Base-by-base conservation (phyloP, 2,888 invertebrate genomes). In the Rhamnusium bicolor region DNA sequence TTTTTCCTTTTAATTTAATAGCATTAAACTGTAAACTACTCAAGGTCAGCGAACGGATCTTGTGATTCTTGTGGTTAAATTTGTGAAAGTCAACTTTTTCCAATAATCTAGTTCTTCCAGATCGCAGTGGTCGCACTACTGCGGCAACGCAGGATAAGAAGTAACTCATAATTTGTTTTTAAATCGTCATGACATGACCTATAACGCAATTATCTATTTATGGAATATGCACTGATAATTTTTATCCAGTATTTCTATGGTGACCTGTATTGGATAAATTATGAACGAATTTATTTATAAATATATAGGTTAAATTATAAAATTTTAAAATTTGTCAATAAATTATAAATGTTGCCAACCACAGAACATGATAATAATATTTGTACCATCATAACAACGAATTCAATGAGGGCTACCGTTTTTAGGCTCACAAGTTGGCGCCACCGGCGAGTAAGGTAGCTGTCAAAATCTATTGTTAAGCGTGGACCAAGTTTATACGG, bases 1-100 rank as follows among this genome's bases (percentile, higher is more conserved):
- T 82, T 73, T 80, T 82, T 46, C 66, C 69, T 69, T 76, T 74
- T 24, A 66, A 19, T 76, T 76, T 77, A 60, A 73, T 58, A 51
- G 71, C 69, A 69, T 75, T 63, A 27, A 72, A 65, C 49, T 69
- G 74, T 32, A 56, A 62, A 63, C 46, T 60, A 60, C 24, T 76
- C 79, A 79, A 78, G 76, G 80, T 66, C 62, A 76, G 49, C 10
- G 53, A 65, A 19, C 65, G 65, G 32, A 54, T 53, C 18, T 65
- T 63, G 49, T 63, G 24, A n/a, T n/a, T n/a, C n/a, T n/a, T 10
- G 40, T 14, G 40, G 65, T 65, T 29, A 12, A 65, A 3, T 49
- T 10, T n/a, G 65, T 53, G 65, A 65, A 40, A 65, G 65, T 65
- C 14, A 12, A 32, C n/a, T 65, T 65, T 54, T 65, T 21, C 21